Conservation (phyloP, 2,888 invertebrate species). For the Lithophane leautieri region DNA sequence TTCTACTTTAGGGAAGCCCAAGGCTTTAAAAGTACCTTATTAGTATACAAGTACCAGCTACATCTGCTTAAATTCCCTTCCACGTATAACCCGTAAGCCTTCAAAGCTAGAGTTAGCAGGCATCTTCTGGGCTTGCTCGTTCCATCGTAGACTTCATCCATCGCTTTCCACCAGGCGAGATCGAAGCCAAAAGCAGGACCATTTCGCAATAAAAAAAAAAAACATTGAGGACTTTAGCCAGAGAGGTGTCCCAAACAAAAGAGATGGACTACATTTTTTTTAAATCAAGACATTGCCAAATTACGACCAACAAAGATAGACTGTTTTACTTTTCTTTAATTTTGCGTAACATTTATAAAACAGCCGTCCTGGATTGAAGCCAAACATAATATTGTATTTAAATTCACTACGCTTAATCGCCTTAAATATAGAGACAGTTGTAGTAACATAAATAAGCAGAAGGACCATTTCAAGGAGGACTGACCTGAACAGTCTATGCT, state of each 20-base stretch:
- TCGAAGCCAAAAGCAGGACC: not conserved
- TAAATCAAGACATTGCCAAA: slow-evolving; percentile 25
- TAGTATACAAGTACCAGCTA: not conserved
- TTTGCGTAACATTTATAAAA: slow-evolving; percentile 48
- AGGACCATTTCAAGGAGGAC: slow-evolving; percentile 9
- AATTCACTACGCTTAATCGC: slow-evolving; percentile 50
- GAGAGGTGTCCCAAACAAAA: not conserved
- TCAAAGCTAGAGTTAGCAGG: not conserved
- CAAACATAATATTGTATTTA: slow-evolving; percentile 48
- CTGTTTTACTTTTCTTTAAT: slow-evolving; percentile 45
- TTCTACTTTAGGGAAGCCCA: not conserved
- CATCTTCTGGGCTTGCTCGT: not conserved
- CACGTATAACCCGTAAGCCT: not conserved
- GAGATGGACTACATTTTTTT: not conserved
- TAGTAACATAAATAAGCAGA: slow-evolving; percentile 8
- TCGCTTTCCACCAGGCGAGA: not conserved
- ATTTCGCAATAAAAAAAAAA: not conserved
- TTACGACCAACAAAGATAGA: slow-evolving; percentile 15
- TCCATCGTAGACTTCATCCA: not conserved
- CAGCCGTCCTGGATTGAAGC: slow-evolving; percentile 40
- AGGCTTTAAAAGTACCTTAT: not conserved
- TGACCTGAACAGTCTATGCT: not conserved
- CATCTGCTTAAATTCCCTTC: not conserved
- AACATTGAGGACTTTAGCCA: not conserved
- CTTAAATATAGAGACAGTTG: slow-evolving; percentile 35